phyloP scores from a whole-genome alignment of 2,888 invertebrate species.

The Acanthosepion pharaonis region DNA sequence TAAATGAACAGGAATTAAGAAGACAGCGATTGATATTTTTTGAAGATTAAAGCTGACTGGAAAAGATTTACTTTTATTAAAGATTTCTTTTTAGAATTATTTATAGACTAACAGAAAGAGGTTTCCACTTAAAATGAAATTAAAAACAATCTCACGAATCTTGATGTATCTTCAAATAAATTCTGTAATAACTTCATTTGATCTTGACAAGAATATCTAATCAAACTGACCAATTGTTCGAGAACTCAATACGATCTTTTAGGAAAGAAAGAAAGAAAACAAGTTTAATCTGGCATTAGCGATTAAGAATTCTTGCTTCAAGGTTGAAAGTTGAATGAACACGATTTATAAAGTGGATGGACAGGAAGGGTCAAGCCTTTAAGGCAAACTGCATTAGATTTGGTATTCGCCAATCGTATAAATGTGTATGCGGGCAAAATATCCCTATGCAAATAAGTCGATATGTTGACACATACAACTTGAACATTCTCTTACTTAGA shows the following conservation, averaged over 20 bases:
- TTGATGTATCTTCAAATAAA: neutral
- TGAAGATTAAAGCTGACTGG: no score
- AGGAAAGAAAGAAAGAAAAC: neutral
- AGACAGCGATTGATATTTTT: no score
- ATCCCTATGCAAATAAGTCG: neutral
- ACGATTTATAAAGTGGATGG: neutral
- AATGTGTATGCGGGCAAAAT: neutral
- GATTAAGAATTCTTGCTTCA: constrained; percentile 2
- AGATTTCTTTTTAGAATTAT: no score
- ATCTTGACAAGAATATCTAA: neutral
- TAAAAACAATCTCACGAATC: neutral
- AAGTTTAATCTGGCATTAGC: neutral
- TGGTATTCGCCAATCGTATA: neutral
- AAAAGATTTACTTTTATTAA: no score
- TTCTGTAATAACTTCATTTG: neutral
- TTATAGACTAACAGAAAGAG: neutral
- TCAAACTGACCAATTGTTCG: neutral
- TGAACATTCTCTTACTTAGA: neutral
- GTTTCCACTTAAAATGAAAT: neutral
- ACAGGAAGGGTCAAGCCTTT: neutral
- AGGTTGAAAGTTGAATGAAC: neutral
- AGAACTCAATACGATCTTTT: neutral
- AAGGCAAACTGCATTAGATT: neutral
- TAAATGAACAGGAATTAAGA: no score
- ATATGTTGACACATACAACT: neutral